Conservation (phyloP, 2,113 vertebrate genomes). For the Gymnogyps californianus region DNA sequence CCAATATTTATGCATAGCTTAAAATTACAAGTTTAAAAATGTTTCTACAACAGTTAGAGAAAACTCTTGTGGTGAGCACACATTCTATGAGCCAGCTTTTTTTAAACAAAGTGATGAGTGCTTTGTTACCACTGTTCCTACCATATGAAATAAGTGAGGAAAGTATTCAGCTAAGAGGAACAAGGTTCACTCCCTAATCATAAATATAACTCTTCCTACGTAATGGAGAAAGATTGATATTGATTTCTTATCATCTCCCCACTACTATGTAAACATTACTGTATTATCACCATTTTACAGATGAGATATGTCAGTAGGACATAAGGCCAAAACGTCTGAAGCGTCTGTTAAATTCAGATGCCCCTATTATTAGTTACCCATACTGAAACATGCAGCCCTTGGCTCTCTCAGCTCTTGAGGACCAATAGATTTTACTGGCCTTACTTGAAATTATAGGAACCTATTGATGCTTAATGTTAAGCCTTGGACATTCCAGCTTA, state of each 20-base stretch:
- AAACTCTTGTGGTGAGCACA: neutral
- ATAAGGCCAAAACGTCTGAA: accelerated
- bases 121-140: neutral
- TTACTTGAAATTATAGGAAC: neutral
- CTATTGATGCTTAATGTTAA: neutral
- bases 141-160: neutral
- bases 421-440: neutral
- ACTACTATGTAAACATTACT: neutral
- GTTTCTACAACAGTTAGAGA: neutral
- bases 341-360: neutral
- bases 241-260: neutral
- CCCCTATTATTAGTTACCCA: neutral
- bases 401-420: neutral
- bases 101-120: neutral
- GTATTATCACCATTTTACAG: neutral
- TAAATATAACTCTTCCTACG: neutral
- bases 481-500: neutral
- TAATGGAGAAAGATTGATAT: neutral
- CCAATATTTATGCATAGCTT: accelerated
- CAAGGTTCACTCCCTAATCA: neutral
- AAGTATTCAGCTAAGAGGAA: neutral
- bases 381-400: neutral
- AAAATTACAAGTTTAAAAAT: neutral
- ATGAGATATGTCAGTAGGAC: neutral
- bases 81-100: neutral